phyloP scores from a whole-genome alignment of 2,888 invertebrate species.

The Pseudeuparius sepicola region DNA sequence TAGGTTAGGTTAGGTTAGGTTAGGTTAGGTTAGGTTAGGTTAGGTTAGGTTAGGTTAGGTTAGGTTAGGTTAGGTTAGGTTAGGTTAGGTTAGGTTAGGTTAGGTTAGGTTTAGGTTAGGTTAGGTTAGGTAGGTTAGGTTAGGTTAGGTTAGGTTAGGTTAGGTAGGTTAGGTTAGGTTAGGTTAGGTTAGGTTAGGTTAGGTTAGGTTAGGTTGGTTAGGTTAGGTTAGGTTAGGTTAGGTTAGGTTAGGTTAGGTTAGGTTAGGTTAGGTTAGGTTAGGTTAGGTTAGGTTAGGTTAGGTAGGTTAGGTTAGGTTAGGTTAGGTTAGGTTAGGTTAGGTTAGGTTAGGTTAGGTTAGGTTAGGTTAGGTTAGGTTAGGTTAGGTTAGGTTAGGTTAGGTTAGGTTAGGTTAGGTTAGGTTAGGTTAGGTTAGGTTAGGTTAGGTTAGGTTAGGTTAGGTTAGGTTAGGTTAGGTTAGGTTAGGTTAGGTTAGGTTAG shows the following conservation, averaged over 20 bases:
- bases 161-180: no score
- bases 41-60: conserved; percentile 17
- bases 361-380: background rate
- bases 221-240: no score
- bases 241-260: conserved; percentile 18
- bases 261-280: conserved; percentile 10
- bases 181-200: conserved; percentile 5
- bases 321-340: background rate
- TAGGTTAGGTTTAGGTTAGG: no score
- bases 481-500: conserved; percentile 3
- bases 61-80: conserved; percentile 17
- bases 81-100: conserved; percentile 19
- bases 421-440: background rate
- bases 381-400: background rate
- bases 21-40: conserved; percentile 16
- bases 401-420: background rate
- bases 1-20: conserved; percentile 16
- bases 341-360: background rate
- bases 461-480: conserved; percentile 2
- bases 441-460: conserved; percentile 2
- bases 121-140: no score
- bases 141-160: no score
- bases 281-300: background rate
- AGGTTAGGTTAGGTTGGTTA: conserved; percentile 11
- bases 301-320: conserved; percentile 3